phyloP scores from a whole-genome alignment of 92 coral and sea anemone species.

The Umimayanthus kanabou region DNA sequence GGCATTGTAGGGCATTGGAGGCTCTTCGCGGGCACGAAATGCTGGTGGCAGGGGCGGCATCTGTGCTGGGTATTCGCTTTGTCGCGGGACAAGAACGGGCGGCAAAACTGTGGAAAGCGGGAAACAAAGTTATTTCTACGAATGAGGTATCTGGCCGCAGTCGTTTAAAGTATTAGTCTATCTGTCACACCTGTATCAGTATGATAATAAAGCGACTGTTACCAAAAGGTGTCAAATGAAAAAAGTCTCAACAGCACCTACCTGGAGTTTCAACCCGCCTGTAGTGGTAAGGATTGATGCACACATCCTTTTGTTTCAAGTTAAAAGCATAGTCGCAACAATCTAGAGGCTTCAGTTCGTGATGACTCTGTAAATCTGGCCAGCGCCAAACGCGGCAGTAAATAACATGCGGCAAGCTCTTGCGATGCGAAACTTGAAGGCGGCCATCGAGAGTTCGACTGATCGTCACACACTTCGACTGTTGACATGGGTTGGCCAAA shows the following conservation, averaged over 20 bases:
- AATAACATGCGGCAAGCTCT: conserved; percentile 41
- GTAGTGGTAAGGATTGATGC: conserved; percentile 44
- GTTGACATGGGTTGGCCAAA: conserved; percentile 20
- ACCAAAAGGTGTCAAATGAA: not conserved
- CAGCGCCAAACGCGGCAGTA: conserved; percentile 43
- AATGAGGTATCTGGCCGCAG: not conserved
- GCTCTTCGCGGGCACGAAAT: conserved; percentile 30
- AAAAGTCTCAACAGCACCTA: conserved; percentile 16
- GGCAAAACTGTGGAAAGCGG: conserved; percentile 25
- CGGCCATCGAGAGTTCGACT: conserved; percentile 37
- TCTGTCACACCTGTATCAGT: not conserved
- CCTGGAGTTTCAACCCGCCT: conserved; percentile 42
- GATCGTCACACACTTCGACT: conserved; percentile 32
- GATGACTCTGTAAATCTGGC: conserved; percentile 43
- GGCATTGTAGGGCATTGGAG: conserved; percentile 42
- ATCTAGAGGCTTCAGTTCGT: conserved; percentile 36
- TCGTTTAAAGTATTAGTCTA: not conserved
- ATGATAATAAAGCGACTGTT: conserved; percentile 3
- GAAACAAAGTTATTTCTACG: not conserved
- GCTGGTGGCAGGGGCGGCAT: conserved; percentile 40
- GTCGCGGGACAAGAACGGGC: conserved; percentile 37
- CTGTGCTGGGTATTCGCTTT: conserved; percentile 34
- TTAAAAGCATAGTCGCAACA: conserved; percentile 38
- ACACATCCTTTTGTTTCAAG: conserved; percentile 38
- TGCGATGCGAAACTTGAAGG: conserved; percentile 43